Evolutionary conservation across 1,140 invertebrate genomes (phyloP).

Genomic region (Formica selysi): DNA sequence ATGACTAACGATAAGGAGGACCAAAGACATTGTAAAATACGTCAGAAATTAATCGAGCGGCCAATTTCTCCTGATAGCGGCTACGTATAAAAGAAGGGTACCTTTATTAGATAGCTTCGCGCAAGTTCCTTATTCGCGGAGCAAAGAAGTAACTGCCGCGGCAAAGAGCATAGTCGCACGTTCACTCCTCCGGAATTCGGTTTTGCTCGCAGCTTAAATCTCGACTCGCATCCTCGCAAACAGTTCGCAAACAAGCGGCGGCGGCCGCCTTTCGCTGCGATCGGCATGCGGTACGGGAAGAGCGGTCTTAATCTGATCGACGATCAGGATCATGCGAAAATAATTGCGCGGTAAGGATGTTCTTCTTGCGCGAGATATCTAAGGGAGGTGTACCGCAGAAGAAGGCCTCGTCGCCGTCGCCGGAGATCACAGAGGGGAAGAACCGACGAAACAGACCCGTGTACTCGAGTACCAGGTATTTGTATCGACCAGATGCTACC

Average conservation of each 20-base stretch:
- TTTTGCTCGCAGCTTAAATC: conserved; percentile 67
- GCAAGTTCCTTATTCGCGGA: not conserved
- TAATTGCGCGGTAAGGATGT: conserved; percentile 78
- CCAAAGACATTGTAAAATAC: not conserved
- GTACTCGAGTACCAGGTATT: conserved; percentile 49
- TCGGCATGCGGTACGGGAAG: conserved; percentile 52
- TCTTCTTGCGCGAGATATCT: conserved; percentile 62
- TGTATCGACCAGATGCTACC: conserved; percentile 49
- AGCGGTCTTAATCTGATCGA: conserved; percentile 77
- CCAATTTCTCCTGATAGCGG: not conserved
- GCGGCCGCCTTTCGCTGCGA: conserved; percentile 45
- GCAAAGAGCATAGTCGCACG: conserved; percentile 70
- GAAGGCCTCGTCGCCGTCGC: conserved; percentile 28
- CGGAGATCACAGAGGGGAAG: conserved; percentile 25
- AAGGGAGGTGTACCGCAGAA: conserved; percentile 11
- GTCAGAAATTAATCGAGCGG: conserved; percentile 5
- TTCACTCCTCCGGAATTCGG: conserved; percentile 66
- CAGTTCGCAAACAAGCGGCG: conserved; percentile 22
- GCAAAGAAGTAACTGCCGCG: conserved; percentile 19
- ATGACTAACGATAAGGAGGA: not conserved
- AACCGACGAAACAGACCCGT: conserved; percentile 31
- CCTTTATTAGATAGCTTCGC: conserved; percentile 49
- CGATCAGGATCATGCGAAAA: conserved; percentile 83
- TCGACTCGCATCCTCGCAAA: conserved; percentile 62
- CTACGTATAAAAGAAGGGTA: conserved; percentile 2